Evolutionary conservation across 2,888 invertebrate genomes (phyloP), one percentile per base, ranked within the genome.

Genomic region (Cistogaster globosa): DNA sequence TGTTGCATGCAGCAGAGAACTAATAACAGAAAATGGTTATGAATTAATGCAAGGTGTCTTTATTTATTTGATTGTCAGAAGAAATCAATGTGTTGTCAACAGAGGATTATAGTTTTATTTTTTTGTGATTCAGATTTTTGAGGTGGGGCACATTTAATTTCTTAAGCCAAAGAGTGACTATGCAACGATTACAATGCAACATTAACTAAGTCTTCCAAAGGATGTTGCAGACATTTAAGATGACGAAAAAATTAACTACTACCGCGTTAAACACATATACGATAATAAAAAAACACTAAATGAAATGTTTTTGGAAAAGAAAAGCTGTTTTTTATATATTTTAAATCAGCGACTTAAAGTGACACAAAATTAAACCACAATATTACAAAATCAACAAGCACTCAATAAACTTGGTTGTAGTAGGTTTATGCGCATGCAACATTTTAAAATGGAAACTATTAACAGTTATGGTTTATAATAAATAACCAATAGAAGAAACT

Each of bases 21-120:
- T n/a, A 63, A 48, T 71, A 65, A 38, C 57, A 18, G 48, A 72
- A 32, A 9, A 63, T n/a, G 12, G 2, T 12, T 12, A 55, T 20
- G 48, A 32, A 72, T 9, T 5, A n/a, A 51, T 51, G 51, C 9
- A 14, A 32, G 51, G 57, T n/a, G 53, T n/a, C n/a, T 60, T 77
- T 57, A 38, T 80, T 80, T 80, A 68, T 80, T 74, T 72, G 67
- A 74, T 80, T 80, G 72, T 80, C 80, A 72, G 65, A 78, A 67
- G 32, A 80, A 80, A 80, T 80, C 72, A 80, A 80, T 74, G 80
- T 60, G 67, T 74, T 80, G 80, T 80, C 80, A 74, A 72, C 68
- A 45, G 48, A 53, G 80, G 62, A 74, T 68, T 62, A 74, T 62
- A 60, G 65, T 79, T 60, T 6, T 60, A 9, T 48, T 72, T 60